phyloP scores from a whole-genome alignment of 1,140 invertebrate species.

The Cherax destructor region DNA sequence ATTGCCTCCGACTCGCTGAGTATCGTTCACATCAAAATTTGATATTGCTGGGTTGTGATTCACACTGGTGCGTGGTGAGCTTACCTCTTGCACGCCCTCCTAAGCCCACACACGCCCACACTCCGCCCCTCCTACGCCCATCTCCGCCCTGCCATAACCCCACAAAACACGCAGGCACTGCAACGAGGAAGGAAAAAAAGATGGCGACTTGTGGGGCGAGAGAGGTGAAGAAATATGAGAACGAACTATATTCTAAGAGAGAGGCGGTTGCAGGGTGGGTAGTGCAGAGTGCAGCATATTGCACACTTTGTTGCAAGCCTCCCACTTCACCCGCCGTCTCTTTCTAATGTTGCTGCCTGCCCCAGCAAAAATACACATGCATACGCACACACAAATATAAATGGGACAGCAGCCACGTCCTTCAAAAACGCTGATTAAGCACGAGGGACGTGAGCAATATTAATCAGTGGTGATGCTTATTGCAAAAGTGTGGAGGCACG shows the following conservation, averaged over 20 bases:
- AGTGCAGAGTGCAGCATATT: conserved; percentile 19
- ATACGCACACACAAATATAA: background rate
- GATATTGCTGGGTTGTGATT: background rate
- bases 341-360: conserved; percentile 20
- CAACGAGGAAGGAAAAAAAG: background rate
- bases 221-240: conserved; percentile 22
- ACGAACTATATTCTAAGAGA: background rate
- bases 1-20: background rate
- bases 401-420: background rate
- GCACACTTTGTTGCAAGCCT: conserved; percentile 39
- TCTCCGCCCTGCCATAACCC: background rate
- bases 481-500: background rate
- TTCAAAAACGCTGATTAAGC: background rate
- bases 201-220: background rate
- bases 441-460: background rate
- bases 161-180: background rate
- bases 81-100: background rate
- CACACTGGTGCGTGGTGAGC: background rate
- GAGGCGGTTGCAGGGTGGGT: background rate
- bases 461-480: background rate
- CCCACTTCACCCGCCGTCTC: conserved; percentile 13
- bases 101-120: background rate
- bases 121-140: no score
- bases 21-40: conserved; percentile 26
- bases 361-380: background rate